Evolutionary conservation across 2,888 invertebrate species (phyloP), one percentile per base, ranked within the genome.

Genomic region (Platynereis dumerilii): DNA sequence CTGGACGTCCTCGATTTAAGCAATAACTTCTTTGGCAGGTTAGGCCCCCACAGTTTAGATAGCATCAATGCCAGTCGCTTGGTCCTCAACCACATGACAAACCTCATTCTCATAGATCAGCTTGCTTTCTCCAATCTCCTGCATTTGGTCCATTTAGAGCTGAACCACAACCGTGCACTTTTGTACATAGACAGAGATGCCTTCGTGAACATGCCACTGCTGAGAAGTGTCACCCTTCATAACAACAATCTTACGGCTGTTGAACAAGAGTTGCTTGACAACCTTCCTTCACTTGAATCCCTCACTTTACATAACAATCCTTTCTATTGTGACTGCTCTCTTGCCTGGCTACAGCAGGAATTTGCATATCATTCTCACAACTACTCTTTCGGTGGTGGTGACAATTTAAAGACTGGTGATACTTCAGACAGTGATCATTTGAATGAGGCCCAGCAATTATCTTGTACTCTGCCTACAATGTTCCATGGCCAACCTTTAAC

Each of bases 211-310:
- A 75, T 82, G 39, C 80, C 84, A 5, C 72, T 72, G 42, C 84
- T 88, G 93, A 76, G 90, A 90, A 79, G 93, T 91, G 80, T 90
- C 92, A 72, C 92, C 90, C 73, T 91, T 90, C 85, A 89, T 90
- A 71, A 90, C 90, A 60, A 84, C 68, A 76, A 80, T 57, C 75
- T 86, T 27, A 72, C 71, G 28, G 80, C 82, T 17, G 64, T 86
- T 48, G 78, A 82, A 54, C 67, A 75, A 48, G 73, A 75, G 44
- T 69, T 84, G 27, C 70, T 77, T 7, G 70, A 74, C 3, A 73
- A 73, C 17, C 71, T 85, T 56, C 80, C 82, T 20, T 65, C 67
- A 24, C 71, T 80, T 42, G 72, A 73, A 54, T 75, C 78, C 65
- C 75, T 85, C 24, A 79, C 79, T 59, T 71, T 86, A n/a, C 78